phyloP scores from a whole-genome alignment of 2,888 invertebrate genomes.

The Unio pictorum region DNA sequence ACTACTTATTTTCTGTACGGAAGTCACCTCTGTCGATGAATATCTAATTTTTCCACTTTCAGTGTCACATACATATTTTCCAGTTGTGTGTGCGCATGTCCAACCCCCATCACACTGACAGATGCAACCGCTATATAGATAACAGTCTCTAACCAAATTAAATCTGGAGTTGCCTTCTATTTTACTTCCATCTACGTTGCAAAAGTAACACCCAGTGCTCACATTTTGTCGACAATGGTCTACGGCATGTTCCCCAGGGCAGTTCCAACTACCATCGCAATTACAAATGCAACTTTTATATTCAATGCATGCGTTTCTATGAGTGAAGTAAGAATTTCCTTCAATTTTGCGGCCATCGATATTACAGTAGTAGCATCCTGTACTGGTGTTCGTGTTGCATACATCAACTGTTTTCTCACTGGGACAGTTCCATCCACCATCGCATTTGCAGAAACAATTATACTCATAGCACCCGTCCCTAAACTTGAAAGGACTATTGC shows the following conservation, averaged over 20 bases:
- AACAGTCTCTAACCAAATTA: conserved; percentile 48
- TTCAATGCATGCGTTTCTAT: conserved; percentile 44
- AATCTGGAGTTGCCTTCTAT: conserved; percentile 49
- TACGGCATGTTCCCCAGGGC: conserved; percentile 31
- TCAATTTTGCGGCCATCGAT: conserved; percentile 22
- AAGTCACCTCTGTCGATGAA: neutral
- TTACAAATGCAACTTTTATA: conserved; percentile 45
- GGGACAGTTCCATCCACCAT: conserved; percentile 51
- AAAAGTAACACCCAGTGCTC: conserved; percentile 44
- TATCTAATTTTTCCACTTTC: neutral
- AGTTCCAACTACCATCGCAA: conserved; percentile 46
- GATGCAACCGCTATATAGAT: conserved; percentile 43
- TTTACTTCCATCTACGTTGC: conserved; percentile 39
- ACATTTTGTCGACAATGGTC: conserved; percentile 41
- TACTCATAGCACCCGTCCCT: conserved; percentile 45
- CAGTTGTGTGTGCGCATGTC: conserved; percentile 32
- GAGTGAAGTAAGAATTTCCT: conserved; percentile 36
- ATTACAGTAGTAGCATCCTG: conserved; percentile 25
- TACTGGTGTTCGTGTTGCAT: conserved; percentile 23
- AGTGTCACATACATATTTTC: conserved; percentile 20
- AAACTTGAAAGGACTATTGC: conserved; percentile 39
- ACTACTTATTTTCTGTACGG: conserved; percentile 1
- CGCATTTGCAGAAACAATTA: conserved; percentile 51
- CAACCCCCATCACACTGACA: conserved; percentile 61
- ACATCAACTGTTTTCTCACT: conserved; percentile 28